Evolutionary conservation across 2,113 vertebrate species (phyloP), one percentile per base, ranked within the genome.

Genomic region (Rissa tridactyla): DNA sequence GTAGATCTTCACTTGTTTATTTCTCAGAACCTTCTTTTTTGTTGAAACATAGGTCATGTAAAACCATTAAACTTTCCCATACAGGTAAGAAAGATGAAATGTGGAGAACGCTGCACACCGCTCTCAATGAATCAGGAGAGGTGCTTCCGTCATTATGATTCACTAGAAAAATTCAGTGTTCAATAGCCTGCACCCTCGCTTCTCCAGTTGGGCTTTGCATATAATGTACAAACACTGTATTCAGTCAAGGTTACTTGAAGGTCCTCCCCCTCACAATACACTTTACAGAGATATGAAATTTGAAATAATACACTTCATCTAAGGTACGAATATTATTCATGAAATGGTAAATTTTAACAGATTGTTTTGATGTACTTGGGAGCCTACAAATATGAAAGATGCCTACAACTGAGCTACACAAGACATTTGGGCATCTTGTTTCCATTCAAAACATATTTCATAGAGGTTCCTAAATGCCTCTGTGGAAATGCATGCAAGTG

Each of bases 1-100:
- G 79, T 81, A 95, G 92, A 92, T 97, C 92, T 96, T 82, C 82
- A 55, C 92, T 88, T 96, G 92, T 96, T 95, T 95, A 84, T 96
- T 91, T 88, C 90, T 95, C 84, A 87, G 77, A 86, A 95, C 20
- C 62, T 91, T 51, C 15, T 49, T 88, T 86, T 84, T 65, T 70
- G 34, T 46, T 69, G 90, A 51, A 88, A 85, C 55, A 21, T n/a
- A 44, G 88, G 86, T 94, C 36, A 10, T 72, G 92, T 46, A 60
- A 82, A 83, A 25, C 92, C 72, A 52, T 44, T 30, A 78, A 90
- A 75, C 14, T 38, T 73, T 57, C 32, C 32, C 60, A 1, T 38
- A 36, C 44, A 76, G 70, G 80, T 25, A 42, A 75, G 58, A 57
- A 52, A 88, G 68, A 51, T 62, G 84, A 80, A 87, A 75, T 40